Conservation (phyloP, 2,797 vertebrate species). For the Poecilia picta region DNA sequence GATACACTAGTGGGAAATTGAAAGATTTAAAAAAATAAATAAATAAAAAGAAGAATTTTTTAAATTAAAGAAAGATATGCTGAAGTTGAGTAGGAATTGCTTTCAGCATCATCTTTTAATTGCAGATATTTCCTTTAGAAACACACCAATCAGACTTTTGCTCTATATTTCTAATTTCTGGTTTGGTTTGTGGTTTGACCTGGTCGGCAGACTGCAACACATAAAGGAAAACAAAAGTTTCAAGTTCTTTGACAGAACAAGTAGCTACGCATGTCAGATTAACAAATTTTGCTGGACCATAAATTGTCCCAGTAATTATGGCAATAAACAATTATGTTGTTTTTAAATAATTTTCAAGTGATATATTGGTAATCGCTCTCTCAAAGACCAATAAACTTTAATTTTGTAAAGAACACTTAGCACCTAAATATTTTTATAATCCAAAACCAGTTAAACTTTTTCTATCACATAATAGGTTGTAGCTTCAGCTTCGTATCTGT, state of each 20-base stretch:
- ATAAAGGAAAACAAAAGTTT: background rate
- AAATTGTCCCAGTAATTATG: too few species aligned
- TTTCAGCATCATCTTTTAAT: background rate
- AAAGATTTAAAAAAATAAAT: background rate
- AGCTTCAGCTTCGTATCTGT: too few species aligned
- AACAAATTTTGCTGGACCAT: too few species aligned
- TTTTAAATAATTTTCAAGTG: too few species aligned
- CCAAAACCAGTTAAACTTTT: too few species aligned
- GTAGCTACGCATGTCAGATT: background rate
- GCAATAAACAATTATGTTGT: too few species aligned
- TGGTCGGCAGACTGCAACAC: background rate
- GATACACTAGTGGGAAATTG: constrained; percentile 10
- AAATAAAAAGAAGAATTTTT: background rate
- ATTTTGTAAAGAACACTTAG: too few species aligned
- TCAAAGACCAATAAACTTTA: too few species aligned
- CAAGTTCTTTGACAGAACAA: background rate
- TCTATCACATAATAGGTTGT: too few species aligned
- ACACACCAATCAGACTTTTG: background rate
- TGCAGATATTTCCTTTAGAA: background rate
- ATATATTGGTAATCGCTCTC: too few species aligned
- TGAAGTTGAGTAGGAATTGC: background rate
- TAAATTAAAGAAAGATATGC: background rate
- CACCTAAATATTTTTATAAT: too few species aligned
- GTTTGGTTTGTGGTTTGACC: background rate
- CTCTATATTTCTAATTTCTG: background rate